Evolutionary conservation across 2,797 vertebrate genomes (phyloP), one percentile per base, ranked within the genome.

Genomic region (Alca torda): DNA sequence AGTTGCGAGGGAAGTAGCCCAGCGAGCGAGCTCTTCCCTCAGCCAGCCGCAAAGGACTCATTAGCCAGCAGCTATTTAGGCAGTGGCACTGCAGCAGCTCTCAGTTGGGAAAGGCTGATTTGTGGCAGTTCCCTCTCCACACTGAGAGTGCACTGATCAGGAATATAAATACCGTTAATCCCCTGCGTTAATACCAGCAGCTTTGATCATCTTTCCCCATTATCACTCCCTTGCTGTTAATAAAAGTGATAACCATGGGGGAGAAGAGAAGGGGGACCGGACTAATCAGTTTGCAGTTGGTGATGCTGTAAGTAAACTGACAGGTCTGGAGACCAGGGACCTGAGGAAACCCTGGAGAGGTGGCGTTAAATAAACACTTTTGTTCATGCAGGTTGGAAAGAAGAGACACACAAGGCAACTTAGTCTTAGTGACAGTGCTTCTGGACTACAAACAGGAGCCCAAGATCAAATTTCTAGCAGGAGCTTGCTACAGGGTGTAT

Each of bases 81-180:
- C 31, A 91, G 86, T 76, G 95, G 69, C 83, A 88, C 57, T 70
- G 93, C 93, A 96, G 93, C 84, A 94, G 31, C 84, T 95, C 91
- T 95, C 82, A 45, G 85, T 84, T 0, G 4, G 94, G 93, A 96
- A 93, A 95, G 89, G 91, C 94, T 96, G 97, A 96, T 97, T 94
- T 95, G 96, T 92, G 90, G 94, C 3, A 0, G 70, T 76, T 95
- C 56, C 57, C 85, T 95, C 76, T 92, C 84, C 61, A 90, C 65
- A 84, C 81, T 63, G 87, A 89, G 95, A 93, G 84, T 92, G 90
- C 81, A 89, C 96, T 94, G 96, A 96, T 97, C 91, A 94, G 95
- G 95, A 96, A 95, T 96, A 96, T 92, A 97, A 97, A 97, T 96
- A 96, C 89, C 17, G n/a, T 93, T 97, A 97, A 97, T 97, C 94